Base-by-base conservation (phyloP, 2,888 invertebrate genomes). In the Nephrocerus scutellatus region DNA sequence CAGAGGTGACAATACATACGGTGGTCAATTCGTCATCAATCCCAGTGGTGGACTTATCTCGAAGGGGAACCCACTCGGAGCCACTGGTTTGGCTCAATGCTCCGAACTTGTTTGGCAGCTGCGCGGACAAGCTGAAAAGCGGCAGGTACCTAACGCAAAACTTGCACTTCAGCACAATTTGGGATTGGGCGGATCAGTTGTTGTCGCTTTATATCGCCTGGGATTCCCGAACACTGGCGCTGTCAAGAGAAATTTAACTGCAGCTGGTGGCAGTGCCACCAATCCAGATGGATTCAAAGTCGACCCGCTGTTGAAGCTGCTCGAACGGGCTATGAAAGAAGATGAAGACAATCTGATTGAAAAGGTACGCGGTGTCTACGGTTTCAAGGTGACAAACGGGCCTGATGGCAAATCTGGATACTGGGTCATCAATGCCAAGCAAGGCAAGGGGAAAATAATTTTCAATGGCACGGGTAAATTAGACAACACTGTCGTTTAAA, bases 21-120 rank as follows among this genome's bases (percentile, higher is more conserved):
- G 97, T 20, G 98, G 98, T 15, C 85, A 87, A 64, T 92, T 84
- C 63, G 97, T 98, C 4, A 76, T 98, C n/a, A 98, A 98, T 70
- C 98, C 98, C 1, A 95, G 95, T 60, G 98, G 96, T 34, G 98
- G 98, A n/a, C 76, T 98, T 29, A 97, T 97, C 48, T 95, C 96
- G 1, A 98, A 98, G 70, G 96, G 96, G 0, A 97, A 97, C 76
- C 97, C 96, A 10, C 72, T 97, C 39, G 97, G 96, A 32, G 96
- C 96, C 1, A 97, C 96, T 8, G 95, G 89, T 59, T 64, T 77
- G 53, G 93, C 93, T 4, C 93, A 95, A 66, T 93, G 92, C 59
- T 74, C 86, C 8, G 93, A 95, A 68, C 72, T 95, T 12, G 66
- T 80, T 53, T 91, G 89, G 86, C 91, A 91, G 62, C 67, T 92